phyloP scores from a whole-genome alignment of 1,140 invertebrate genomes.

The Macrosteles quadrilineatus region DNA sequence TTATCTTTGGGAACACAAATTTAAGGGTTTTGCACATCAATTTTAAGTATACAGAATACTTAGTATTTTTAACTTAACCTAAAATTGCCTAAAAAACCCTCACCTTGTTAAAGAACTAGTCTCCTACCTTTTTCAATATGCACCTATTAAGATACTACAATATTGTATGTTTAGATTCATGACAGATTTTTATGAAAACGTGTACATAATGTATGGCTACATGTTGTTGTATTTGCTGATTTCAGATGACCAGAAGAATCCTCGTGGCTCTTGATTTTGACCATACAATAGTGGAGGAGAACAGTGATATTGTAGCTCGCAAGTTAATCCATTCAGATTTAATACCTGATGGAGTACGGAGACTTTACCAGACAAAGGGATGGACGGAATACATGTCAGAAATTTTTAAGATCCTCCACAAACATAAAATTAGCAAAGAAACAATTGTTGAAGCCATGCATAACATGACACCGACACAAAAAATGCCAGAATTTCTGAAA shows the following conservation, averaged over 20 bases:
- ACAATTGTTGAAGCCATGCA: conserved; percentile 56
- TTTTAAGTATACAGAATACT: no score
- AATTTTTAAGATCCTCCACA: conserved; percentile 68
- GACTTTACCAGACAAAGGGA: conserved; percentile 57
- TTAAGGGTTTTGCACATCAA: no score
- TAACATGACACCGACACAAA: conserved; percentile 61
- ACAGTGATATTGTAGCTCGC: conserved; percentile 68
- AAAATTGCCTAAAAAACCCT: no score
- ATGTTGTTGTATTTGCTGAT: not conserved
- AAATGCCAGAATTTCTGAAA: conserved; percentile 62
- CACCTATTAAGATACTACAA: no score
- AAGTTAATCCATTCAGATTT: conserved; percentile 58
- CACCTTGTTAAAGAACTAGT: no score
- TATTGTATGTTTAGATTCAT: no score
- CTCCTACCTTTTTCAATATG: no score
- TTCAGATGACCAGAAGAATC: conserved; percentile 37
- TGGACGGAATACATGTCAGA: conserved; percentile 76
- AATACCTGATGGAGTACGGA: conserved; percentile 57
- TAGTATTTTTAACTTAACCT: no score
- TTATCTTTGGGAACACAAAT: no score
- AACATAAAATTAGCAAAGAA: conserved; percentile 53
- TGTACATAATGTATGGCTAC: no score
- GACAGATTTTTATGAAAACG: no score
- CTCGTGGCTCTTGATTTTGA: conserved; percentile 80
- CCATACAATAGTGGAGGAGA: conserved; percentile 75